A percentile compares a stretch with the other conserved stretches of the same genome.
phyloP scores from a whole-genome alignment of 2,888 invertebrate species.

The Carabus problematicus region DNA sequence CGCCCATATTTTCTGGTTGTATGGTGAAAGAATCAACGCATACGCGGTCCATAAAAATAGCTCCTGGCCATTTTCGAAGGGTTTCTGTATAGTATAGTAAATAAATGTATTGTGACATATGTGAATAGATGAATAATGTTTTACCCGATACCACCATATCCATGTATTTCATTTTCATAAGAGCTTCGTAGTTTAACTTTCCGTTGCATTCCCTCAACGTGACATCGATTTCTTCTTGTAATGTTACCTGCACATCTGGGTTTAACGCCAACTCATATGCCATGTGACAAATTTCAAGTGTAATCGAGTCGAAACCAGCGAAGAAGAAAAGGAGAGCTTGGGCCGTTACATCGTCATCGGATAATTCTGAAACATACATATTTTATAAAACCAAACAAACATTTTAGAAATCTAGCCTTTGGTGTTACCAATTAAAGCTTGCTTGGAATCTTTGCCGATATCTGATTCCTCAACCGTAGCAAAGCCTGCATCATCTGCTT shows the following conservation, averaged over 20 bases:
- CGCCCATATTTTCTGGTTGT: constrained; percentile 46
- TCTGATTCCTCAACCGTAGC: constrained; percentile 53
- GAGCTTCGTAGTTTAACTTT: constrained; percentile 54
- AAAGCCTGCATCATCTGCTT: no score
- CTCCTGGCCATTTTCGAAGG: no score
- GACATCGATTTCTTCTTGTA: constrained; percentile 53
- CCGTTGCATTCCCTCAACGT: no score
- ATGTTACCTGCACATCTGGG: constrained; percentile 53
- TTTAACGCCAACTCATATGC: constrained; percentile 54
- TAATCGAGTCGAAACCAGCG: constrained; percentile 56
- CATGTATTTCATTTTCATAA: constrained; percentile 64
- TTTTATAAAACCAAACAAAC: no score
- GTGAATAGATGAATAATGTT: neutral
- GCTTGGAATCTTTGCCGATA: constrained; percentile 53
- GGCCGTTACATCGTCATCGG: no score
- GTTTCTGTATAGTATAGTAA: no score
- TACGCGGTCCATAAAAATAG: constrained; percentile 60
- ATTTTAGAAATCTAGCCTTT: no score
- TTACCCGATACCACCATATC: constrained; percentile 61
- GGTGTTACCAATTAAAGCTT: neutral
- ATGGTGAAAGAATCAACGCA: constrained; percentile 61
- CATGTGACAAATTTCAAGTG: constrained; percentile 52
- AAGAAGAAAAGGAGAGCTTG: no score
- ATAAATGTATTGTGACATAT: no score
- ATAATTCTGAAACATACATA: no score